Conservation (phyloP, 2,888 invertebrate genomes). For the Heliothis peltigera region DNA sequence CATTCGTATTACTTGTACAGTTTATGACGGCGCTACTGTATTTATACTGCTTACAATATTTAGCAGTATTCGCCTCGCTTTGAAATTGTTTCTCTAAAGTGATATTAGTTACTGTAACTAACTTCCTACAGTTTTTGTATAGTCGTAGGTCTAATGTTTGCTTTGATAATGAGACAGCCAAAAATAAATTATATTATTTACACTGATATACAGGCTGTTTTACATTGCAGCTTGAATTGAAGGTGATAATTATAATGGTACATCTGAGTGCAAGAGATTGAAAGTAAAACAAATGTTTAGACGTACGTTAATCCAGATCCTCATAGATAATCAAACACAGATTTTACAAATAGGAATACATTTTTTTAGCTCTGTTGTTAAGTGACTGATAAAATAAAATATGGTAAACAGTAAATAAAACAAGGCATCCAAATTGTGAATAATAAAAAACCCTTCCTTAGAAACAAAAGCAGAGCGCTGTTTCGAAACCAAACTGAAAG, state of each 20-base stretch:
- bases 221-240: neutral
- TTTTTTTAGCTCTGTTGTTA: too few relatives aligned
- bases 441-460: conserved; percentile 3
- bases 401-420: too few relatives aligned
- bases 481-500: conserved; percentile 5
- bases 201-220: neutral
- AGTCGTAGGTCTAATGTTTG: neutral
- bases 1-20: neutral
- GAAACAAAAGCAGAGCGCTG: conserved; percentile 19
- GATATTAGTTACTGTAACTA: neutral
- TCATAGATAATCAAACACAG: too few relatives aligned
- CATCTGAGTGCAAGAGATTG: too few relatives aligned
- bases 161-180: neutral
- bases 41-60: neutral
- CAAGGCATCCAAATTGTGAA: neutral
- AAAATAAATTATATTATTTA: neutral
- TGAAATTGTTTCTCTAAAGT: neutral
- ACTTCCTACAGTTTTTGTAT: neutral
- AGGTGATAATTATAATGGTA: too few relatives aligned
- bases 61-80: neutral
- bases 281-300: too few relatives aligned
- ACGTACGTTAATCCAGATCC: too few relatives aligned
- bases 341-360: too few relatives aligned
- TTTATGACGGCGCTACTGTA: neutral
- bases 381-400: too few relatives aligned